Base-by-base conservation (phyloP, 2,113 vertebrate species). In the Gasterosteus aculeatus region DNA sequence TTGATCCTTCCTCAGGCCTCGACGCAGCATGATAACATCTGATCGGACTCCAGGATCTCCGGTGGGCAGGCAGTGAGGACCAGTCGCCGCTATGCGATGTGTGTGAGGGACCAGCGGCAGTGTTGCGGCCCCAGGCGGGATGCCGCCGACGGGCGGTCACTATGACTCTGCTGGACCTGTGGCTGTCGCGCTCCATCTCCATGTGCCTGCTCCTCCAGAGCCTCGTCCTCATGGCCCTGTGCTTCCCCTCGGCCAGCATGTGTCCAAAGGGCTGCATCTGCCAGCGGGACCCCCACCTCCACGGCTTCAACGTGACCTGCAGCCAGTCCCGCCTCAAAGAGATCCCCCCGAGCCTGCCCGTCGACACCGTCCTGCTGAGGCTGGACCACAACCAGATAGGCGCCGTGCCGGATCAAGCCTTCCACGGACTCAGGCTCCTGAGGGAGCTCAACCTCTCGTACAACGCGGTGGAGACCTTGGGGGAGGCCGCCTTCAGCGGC, bases 141-240 rank as follows among this genome's bases (percentile, higher is more conserved):
- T 97, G 97, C 98, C 96, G 96, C 94, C 95, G 95, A 95, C 92
- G 89, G 89, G 91, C 67, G 33, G 83, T 93, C 96, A 95, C 96
- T 92, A 99, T 99, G 98, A 95, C 96, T 96, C 94, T 97, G 93
- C 95, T 98, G 95, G 97, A 98, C 96, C 93, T 98, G 95, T 99
- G 97, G 97, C 93, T 97, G 92, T 97, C 96, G 67, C 97, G 95
- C 82, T 98, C 97, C 92, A 95, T 99, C 95, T 96, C 97, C 96
- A 97, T 97, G 96, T 98, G 96, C 96, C 95, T 99, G 92, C 96
- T 98, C 88, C 94, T 99, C 84, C 97, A 99, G 92, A 98, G 97
- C 92, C 96, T 99, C 93, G 96, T 99, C 87, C 96, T 99, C 87
- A 97, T 99, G 97, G 97, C 96, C 93, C 94, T 98, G 94, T 99